A percentile compares a stretch with the other conserved stretches of the same genome.
These are phyloP conservation scores for Theropithecus gelada DNA, from an alignment of 2,113 vertebrate genomes.

Conservation along the genomic window DNA sequence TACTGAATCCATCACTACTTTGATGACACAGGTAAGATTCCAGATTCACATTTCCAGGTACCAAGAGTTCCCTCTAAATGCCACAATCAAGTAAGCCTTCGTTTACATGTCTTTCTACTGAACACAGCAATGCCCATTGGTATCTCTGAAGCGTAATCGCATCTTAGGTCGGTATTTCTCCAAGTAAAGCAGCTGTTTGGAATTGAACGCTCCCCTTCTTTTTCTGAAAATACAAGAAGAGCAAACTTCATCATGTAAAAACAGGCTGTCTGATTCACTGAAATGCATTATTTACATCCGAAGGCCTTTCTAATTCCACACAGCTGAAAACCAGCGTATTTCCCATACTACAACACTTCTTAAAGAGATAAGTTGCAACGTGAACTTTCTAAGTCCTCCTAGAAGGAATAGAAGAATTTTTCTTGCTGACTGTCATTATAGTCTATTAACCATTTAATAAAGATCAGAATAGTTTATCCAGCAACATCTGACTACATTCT, in stretches of 20 bases:
- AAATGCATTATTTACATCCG: not conserved
- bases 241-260: slow-evolving; percentile 16
- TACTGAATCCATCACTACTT: slow-evolving; percentile 80
- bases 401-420: not conserved
- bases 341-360: rapidly evolving
- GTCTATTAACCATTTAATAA: slow-evolving; percentile 36
- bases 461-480: not conserved
- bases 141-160: slow-evolving; percentile 96
- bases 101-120: slow-evolving; percentile 86
- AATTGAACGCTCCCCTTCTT: slow-evolving; percentile 99
- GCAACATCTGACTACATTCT: slow-evolving; percentile 23
- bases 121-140: slow-evolving; percentile 96
- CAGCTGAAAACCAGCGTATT: not conserved
- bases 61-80: slow-evolving; percentile 85
- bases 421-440: not conserved
- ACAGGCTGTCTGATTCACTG: not conserved
- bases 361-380: not conserved
- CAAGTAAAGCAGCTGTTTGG: slow-evolving; percentile 99
- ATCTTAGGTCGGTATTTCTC: slow-evolving; percentile 99
- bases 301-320: not conserved
- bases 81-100: slow-evolving; percentile 79
- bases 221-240: slow-evolving; percentile 88
- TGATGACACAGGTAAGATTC: slow-evolving; percentile 81
- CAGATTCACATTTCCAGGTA: slow-evolving; percentile 89
- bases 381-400: not conserved